Conservation (phyloP, 2,113 vertebrate genomes). For the Archilochus colubris region DNA sequence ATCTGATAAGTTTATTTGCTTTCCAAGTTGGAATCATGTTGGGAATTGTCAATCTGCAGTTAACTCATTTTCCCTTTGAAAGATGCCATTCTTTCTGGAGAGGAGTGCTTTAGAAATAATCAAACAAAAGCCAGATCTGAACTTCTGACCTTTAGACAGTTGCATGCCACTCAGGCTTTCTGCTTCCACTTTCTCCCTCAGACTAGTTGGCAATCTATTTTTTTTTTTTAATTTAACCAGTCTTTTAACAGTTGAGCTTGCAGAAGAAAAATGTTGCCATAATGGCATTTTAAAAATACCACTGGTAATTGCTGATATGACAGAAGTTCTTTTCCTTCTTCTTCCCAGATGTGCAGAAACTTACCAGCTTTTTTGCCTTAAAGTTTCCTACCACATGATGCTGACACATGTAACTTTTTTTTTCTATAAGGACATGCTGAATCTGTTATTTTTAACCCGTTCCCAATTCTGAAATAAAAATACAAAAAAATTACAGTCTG, state of each 20-base stretch:
- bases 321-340: constrained; percentile 52
- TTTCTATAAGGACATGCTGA: not conserved
- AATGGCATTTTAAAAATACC: constrained; percentile 58
- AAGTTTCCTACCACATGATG: constrained; percentile 52
- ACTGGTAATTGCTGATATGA: constrained; percentile 25
- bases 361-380: not conserved
- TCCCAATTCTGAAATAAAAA: not conserved
- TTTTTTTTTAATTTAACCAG: not conserved
- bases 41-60: not conserved
- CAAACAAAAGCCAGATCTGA: not conserved
- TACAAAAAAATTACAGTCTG: not conserved
- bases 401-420: not conserved
- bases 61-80: constrained; percentile 7
- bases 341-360: not conserved
- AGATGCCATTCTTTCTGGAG: not conserved
- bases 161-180: not conserved
- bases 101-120: constrained; percentile 1
- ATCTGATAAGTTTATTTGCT: constrained; percentile 18
- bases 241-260: constrained; percentile 17
- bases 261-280: constrained; percentile 3
- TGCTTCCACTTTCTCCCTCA: not conserved
- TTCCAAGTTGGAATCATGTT: not conserved
- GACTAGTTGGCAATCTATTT: not conserved
- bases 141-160: constrained; percentile 42
- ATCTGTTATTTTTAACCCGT: not conserved